phyloP scores from a whole-genome alignment of 2,797 vertebrate species.

The Protosalanx chinensis region DNA sequence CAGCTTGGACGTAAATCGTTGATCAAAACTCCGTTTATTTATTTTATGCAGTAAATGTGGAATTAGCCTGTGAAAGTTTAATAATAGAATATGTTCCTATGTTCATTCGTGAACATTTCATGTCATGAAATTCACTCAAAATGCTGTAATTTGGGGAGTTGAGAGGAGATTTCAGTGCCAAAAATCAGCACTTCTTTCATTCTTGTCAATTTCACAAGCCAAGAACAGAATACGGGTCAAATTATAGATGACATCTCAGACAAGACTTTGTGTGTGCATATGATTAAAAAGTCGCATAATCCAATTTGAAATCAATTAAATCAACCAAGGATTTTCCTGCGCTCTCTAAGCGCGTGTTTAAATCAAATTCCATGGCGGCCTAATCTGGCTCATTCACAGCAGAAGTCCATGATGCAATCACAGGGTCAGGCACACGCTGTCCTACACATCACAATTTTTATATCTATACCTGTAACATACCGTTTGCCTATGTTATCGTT shows the following conservation, averaged over 20 bases:
- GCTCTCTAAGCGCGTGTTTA: constrained; percentile 59
- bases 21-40: background rate
- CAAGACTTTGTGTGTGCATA: constrained; percentile 30
- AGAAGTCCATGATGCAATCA: constrained; percentile 73
- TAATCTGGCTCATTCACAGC: constrained; percentile 73
- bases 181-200: constrained; percentile 27
- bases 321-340: constrained; percentile 67
- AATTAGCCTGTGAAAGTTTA: background rate
- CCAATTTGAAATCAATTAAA: constrained; percentile 69
- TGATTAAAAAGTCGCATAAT: constrained; percentile 67
- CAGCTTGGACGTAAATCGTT: background rate
- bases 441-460: constrained; percentile 54
- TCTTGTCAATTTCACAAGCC: constrained; percentile 29
- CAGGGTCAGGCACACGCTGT: constrained; percentile 58
- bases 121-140: background rate
- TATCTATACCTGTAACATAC: constrained; percentile 54
- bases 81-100: background rate
- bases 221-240: constrained; percentile 36
- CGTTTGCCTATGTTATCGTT: background rate
- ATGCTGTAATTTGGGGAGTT: constrained; percentile 16
- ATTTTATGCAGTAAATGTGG: background rate
- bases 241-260: constrained; percentile 46
- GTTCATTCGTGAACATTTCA: background rate
- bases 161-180: constrained; percentile 6
- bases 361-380: constrained; percentile 69